A percentile compares a stretch with the other conserved stretches of the same genome.
phyloP scores from a whole-genome alignment of 2,797 vertebrate species.

The Myripristis murdjan region DNA sequence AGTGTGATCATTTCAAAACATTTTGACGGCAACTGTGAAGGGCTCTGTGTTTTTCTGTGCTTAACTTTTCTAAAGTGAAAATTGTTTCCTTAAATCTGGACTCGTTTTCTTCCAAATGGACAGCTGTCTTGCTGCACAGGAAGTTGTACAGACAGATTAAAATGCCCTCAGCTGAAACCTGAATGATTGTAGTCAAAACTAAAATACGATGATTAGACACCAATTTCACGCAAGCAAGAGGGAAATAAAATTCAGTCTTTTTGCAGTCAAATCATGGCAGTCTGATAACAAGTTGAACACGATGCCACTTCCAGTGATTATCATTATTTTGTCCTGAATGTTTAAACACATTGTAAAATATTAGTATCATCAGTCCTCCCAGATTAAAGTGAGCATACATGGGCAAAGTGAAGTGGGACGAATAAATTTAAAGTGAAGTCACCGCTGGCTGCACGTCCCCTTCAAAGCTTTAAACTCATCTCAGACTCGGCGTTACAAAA shows the following conservation, averaged over 20 bases:
- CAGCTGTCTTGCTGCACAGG: constrained; percentile 15
- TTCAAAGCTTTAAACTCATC: too few species aligned
- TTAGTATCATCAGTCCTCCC: constrained; percentile 4
- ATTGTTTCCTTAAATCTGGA: constrained; percentile 21
- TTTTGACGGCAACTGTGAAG: constrained; percentile 68
- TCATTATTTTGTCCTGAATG: constrained; percentile 6
- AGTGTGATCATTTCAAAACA: constrained; percentile 79
- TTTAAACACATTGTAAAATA: constrained; percentile 33
- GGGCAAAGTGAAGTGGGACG: too few species aligned
- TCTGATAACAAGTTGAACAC: constrained; percentile 22
- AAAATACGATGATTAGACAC: neutral
- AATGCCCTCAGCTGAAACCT: constrained; percentile 31
- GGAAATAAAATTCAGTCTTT: constrained; percentile 25
- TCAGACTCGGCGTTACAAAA: neutral
- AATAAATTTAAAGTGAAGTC: too few species aligned
- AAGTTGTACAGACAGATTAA: constrained; percentile 30
- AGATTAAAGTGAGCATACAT: neutral
- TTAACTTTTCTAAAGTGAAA: constrained; percentile 36
- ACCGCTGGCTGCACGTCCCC: too few species aligned
- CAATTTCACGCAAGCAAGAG: neutral
- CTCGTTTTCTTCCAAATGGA: constrained; percentile 5
- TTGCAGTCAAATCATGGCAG: constrained; percentile 24
- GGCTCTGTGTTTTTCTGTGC: constrained; percentile 59
- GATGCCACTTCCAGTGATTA: constrained; percentile 8
- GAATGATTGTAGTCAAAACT: constrained; percentile 27